Evolutionary conservation across 2,888 invertebrate species (phyloP).

Genomic region (Stratiomys singularior): DNA sequence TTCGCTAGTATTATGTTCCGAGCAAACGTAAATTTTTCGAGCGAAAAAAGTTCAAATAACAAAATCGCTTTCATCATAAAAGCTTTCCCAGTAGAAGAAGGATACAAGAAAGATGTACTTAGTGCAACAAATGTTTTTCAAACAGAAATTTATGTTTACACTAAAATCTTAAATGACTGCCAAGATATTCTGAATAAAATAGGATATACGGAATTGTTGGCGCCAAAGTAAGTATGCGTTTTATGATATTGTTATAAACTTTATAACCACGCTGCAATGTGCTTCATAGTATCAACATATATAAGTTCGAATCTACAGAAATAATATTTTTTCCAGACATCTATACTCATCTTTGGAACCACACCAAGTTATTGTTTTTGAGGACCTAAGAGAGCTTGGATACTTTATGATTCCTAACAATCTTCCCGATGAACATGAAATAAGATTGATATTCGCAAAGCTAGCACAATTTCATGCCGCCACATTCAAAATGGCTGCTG

Average conservation of each 20-base stretch:
- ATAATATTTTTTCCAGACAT: not conserved
- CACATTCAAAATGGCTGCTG: conserved; percentile 1
- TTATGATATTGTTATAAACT: too few species aligned
- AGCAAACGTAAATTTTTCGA: conserved; percentile 1
- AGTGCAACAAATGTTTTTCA: not conserved
- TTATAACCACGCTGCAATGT: too few species aligned
- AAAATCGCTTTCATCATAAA: conserved; percentile 11
- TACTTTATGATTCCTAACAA: not conserved
- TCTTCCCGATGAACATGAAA: not conserved
- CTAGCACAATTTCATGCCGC: conserved; percentile 27
- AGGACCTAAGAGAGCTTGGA: conserved; percentile 17
- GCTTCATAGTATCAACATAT: too few species aligned
- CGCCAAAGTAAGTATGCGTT: conserved; percentile 19
- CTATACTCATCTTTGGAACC: not conserved
- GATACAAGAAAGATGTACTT: conserved; percentile 29
- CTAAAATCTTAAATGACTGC: not conserved
- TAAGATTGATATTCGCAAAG: conserved; percentile 8
- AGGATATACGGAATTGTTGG: not conserved
- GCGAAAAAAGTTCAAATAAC: not conserved
- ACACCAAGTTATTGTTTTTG: conserved; percentile 20
- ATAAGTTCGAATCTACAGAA: too few species aligned
- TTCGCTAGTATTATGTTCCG: conserved; percentile 40
- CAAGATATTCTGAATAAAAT: not conserved
- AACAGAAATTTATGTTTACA: conserved; percentile 26
- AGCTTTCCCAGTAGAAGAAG: conserved; percentile 23